These are phyloP conservation scores for Eidolon helvum DNA, from an alignment of 2,113 vertebrate genomes.

Conservation along the genomic window DNA sequence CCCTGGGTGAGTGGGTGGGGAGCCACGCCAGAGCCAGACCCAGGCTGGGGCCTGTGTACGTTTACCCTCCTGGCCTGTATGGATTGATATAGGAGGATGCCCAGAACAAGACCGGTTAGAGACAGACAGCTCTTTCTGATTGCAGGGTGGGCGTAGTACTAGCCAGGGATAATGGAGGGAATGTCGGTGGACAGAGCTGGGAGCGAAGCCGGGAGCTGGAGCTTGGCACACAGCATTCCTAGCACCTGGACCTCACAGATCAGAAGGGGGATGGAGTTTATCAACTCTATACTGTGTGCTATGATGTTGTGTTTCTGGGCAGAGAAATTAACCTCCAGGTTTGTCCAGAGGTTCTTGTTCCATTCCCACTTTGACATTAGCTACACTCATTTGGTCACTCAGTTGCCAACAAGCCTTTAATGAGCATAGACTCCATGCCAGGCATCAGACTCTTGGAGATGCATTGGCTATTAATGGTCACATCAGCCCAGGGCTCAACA, in stretches of 20 bases:
- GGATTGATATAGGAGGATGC: neutral
- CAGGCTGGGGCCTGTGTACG: accelerated
- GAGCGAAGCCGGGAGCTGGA: neutral
- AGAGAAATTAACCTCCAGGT: neutral
- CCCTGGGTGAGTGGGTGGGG: neutral
- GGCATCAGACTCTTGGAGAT: neutral
- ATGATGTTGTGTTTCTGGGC: neutral
- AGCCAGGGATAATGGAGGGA: neutral
- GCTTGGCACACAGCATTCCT: neutral
- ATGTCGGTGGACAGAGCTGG: neutral
- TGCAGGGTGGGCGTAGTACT: neutral
- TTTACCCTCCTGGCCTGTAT: neutral
- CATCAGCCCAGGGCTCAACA: neutral
- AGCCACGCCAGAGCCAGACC: neutral
- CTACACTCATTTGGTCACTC: neutral
- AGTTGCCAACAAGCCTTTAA: neutral
- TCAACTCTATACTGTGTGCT: neutral
- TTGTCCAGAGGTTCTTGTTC: neutral
- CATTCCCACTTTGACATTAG: neutral
- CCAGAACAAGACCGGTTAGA: neutral
- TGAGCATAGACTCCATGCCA: neutral
- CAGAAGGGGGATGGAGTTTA: neutral
- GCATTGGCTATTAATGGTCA: neutral
- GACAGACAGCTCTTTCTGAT: neutral
- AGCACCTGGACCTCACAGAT: neutral